Percentiles rank a stretch among this genome's conserved stretches.
These are phyloP conservation scores for Nymphicus hollandicus DNA, from an alignment of 2,113 vertebrate species.

Conservation along the genomic window DNA sequence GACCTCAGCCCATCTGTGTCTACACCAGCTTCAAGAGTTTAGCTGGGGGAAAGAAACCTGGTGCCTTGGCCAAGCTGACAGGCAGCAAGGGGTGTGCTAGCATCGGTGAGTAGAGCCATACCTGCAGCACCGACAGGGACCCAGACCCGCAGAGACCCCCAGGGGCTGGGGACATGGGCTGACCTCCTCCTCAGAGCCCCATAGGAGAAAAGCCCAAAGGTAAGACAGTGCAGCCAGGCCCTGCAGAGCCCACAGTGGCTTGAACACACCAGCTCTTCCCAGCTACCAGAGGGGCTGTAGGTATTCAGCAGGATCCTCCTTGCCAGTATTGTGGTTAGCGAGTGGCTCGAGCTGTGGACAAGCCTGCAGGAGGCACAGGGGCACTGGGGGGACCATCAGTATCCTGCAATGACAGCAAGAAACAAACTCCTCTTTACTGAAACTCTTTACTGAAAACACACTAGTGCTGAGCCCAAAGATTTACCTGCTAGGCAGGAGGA, in stretches of 20 bases:
- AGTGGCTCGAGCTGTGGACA: background rate
- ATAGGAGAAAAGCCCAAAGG: fast-evolving
- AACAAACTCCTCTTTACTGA: background rate
- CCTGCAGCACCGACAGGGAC: background rate
- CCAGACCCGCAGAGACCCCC: fast-evolving
- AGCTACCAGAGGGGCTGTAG: background rate
- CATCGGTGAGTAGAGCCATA: background rate
- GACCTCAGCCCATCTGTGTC: background rate
- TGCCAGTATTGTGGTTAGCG: background rate
- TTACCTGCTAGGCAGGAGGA: background rate
- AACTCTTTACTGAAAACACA: background rate
- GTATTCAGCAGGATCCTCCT: background rate
- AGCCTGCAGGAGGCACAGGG: background rate
- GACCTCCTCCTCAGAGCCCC: background rate
- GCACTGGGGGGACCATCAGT: background rate
- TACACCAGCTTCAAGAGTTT: background rate
- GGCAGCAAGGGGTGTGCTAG: background rate
- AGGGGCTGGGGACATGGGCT: background rate
- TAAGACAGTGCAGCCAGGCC: background rate
- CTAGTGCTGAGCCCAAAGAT: background rate
- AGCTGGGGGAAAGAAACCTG: background rate
- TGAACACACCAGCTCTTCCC: background rate
- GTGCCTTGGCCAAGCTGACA: background rate
- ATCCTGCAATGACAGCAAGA: background rate
- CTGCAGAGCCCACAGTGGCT: background rate